Evolutionary conservation across 2,797 vertebrate species (phyloP).

Genomic region (Clarias fuscus): DNA sequence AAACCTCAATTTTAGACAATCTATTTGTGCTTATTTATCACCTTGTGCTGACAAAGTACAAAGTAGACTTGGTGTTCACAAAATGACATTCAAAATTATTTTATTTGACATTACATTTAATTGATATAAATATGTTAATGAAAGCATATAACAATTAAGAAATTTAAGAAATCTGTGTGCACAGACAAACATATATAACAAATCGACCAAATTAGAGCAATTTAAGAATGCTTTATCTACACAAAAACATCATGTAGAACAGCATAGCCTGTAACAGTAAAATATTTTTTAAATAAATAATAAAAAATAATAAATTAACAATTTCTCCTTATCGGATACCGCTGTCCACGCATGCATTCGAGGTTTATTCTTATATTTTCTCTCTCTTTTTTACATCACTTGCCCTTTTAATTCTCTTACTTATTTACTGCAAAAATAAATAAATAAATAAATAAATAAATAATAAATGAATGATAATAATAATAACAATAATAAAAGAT

Average conservation of each 20-base stretch:
- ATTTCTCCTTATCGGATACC: neutral
- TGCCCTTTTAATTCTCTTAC: neutral
- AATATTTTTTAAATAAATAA: neutral
- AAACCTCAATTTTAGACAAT: neutral
- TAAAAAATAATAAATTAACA: constrained; percentile 1
- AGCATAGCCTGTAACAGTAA: constrained; percentile 51
- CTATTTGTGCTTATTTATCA: too few relatives aligned
- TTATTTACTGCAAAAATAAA: neutral
- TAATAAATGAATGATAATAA: neutral
- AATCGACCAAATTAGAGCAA: constrained; percentile 93
- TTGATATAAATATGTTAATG: constrained; percentile 90
- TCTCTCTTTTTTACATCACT: neutral
- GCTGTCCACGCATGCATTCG: constrained; percentile 19
- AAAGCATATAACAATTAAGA: constrained; percentile 82
- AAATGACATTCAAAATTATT: constrained; percentile 88
- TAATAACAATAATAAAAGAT: neutral
- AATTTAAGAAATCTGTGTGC: constrained; percentile 93
- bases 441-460: neutral
- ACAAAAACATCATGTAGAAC: constrained; percentile 98
- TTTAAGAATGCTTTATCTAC: constrained; percentile 94
- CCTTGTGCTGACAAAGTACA: neutral
- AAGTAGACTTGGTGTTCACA: neutral
- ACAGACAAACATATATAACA: constrained; percentile 95
- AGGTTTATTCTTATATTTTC: neutral
- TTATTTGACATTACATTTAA: constrained; percentile 95